Percentiles rank a stretch among this genome's conserved stretches.
phyloP scores from a whole-genome alignment of 2,888 invertebrate genomes.

The Ariolimax columbianus region DNA sequence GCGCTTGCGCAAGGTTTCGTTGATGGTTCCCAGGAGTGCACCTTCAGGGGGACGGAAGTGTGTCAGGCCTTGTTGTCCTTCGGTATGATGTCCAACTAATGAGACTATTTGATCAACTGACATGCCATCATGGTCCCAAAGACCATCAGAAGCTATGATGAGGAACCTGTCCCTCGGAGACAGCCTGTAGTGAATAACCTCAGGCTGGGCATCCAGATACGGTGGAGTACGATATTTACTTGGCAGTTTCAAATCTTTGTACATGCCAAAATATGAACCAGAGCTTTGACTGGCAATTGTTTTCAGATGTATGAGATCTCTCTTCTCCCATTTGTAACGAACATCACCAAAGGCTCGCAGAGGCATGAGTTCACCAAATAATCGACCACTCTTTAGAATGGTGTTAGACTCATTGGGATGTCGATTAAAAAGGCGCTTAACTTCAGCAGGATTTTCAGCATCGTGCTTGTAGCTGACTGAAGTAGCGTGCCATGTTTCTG shows the following conservation, averaged over 20 bases:
- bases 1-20: conserved; percentile 81
- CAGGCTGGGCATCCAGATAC: conserved; percentile 93
- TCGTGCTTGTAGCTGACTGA: conserved; percentile 91
- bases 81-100: conserved; percentile 95
- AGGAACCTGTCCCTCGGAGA: conserved; percentile 87
- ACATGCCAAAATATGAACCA: conserved; percentile 31
- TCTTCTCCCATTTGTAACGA: conserved; percentile 87
- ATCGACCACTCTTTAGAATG: conserved; percentile 85
- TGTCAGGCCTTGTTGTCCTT: conserved; percentile 87
- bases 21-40: conserved; percentile 65
- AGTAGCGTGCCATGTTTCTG: conserved; percentile 71
- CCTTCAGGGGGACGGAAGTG: conserved; percentile 85
- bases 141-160: conserved; percentile 94
- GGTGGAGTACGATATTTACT: conserved; percentile 95
- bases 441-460: conserved; percentile 90
- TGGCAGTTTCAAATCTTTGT: conserved; percentile 80
- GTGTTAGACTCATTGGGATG: conserved; percentile 94
- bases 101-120: conserved; percentile 88
- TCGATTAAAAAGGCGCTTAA: conserved; percentile 89
- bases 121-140: conserved; percentile 91
- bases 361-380: conserved; percentile 96
- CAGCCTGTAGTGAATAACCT: conserved; percentile 83
- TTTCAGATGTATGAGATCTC: conserved; percentile 82
- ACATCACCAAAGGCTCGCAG: conserved; percentile 96
- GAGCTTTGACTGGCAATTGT: conserved; percentile 26